Evolutionary conservation across 2,888 invertebrate species (phyloP).

Genomic region (Phymatocera aterrima): DNA sequence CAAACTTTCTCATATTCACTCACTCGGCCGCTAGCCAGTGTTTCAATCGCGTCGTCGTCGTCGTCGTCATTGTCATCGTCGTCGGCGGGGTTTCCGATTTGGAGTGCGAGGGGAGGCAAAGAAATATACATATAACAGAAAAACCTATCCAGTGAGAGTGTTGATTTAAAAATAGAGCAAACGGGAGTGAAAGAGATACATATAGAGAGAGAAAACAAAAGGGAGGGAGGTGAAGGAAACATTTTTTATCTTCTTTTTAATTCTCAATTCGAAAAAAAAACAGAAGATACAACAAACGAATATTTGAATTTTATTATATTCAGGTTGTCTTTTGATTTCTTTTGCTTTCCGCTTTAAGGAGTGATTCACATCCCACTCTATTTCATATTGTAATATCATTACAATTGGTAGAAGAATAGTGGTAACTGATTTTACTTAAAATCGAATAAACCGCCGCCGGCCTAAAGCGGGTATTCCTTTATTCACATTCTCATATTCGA

Average conservation of each 20-base stretch:
- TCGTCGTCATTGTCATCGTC: too few relatives aligned
- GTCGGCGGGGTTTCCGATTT: neutral
- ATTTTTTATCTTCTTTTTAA: neutral
- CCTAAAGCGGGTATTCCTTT: neutral
- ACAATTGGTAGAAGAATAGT: neutral
- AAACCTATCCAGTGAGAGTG: neutral
- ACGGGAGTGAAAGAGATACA: neutral
- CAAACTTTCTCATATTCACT: constrained; percentile 38
- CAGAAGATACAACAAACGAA: too few relatives aligned
- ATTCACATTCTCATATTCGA: neutral
- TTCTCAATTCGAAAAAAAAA: neutral
- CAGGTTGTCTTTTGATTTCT: too few relatives aligned
- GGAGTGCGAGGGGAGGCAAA: neutral
- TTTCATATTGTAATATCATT: too few relatives aligned
- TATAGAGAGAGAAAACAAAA: too few relatives aligned
- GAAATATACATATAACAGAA: neutral
- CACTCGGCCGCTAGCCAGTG: constrained; percentile 41
- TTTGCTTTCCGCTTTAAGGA: too few relatives aligned
- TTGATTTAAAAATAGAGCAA: too few relatives aligned
- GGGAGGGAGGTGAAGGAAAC: neutral
- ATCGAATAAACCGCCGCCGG: neutral
- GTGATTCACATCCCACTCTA: too few relatives aligned
- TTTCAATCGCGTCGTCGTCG: constrained; percentile 32
- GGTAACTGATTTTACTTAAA: neutral
- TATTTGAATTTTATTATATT: too few relatives aligned